Evolutionary conservation across 2,113 vertebrate species (phyloP), one percentile per base, ranked within the genome.

Genomic region (Hyla sarda): DNA sequence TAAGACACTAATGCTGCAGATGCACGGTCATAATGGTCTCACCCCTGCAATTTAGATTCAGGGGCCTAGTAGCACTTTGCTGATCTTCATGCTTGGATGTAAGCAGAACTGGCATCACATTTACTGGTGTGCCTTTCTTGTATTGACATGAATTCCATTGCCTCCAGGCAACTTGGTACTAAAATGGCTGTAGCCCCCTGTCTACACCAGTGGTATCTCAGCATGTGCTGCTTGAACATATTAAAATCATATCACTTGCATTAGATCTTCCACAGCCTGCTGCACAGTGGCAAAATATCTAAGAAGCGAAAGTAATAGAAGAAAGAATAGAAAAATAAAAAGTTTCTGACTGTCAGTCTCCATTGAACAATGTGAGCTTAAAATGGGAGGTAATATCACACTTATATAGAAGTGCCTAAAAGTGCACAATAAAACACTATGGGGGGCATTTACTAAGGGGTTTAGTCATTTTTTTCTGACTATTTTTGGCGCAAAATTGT

Each of bases 131-230:
- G 56, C 34, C 25, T 81, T 47, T 81, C 52, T 17, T 81, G 58
- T 65, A 81, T 62, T 80, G 77, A 62, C 54, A 62, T 80, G 56
- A 80, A 41, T 80, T 78, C 32, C 54, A 62, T 80, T 81, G 78
- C 78, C 78, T 11, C 78, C 23, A 47, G 78, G 78, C 56, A 81
- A 12, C 23, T 28, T 17, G 37, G 32, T 28, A 8, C 23, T 62
- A 81, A 17, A 65, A 28, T 25, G 54, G 5, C 78, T 48, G 56
- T 28, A 62, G 37, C 56, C 58, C 41, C 14, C 41, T 41, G 41
- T 81, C 56, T 41, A 81, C 23, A 41, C 56, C 41, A 58, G 78
- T 65, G 52, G 34, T 25, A 81, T 81, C n/a, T 45, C 34, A 47
- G 56, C 78, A 62, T 48, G 78, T 65, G 12, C 37, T 81, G 56